phyloP scores from a whole-genome alignment of 2,888 invertebrate genomes.

The Xestia sexstrigata region DNA sequence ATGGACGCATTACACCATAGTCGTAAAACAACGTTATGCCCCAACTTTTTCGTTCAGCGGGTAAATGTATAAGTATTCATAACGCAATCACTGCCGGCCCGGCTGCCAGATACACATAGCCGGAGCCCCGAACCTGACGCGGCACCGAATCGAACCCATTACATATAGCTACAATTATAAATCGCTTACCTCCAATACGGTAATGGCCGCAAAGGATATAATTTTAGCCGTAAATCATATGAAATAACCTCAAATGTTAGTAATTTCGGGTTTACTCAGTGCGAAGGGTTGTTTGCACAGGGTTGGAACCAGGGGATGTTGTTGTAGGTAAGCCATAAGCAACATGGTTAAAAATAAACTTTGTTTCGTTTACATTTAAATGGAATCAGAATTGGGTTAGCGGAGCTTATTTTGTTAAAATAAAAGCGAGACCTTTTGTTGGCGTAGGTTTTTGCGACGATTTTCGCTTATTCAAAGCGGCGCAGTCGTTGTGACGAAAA shows the following conservation, averaged over 20 bases:
- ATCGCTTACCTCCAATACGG: slow-evolving; percentile 63
- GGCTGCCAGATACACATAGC: slow-evolving; percentile 2
- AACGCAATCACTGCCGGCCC: slow-evolving; percentile 35
- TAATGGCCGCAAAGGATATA: slow-evolving; percentile 66
- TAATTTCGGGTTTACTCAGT: slow-evolving; percentile 73
- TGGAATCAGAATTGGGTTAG: slow-evolving; percentile 51
- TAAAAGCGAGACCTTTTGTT: slow-evolving; percentile 51
- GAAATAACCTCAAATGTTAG: slow-evolving; percentile 81
- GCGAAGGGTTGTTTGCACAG: slow-evolving; percentile 52
- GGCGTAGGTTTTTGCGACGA: slow-evolving; percentile 36
- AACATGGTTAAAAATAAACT: slow-evolving; percentile 57
- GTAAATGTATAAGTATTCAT: slow-evolving; percentile 23
- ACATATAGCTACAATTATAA: slow-evolving; percentile 59
- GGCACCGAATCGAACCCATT: slow-evolving; percentile 51
- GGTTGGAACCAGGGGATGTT: slow-evolving; percentile 50
- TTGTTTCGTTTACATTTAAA: slow-evolving; percentile 51
- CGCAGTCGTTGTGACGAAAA: slow-evolving; percentile 34
- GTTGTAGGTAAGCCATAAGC: slow-evolving; percentile 36
- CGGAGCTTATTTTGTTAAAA: slow-evolving; percentile 54
- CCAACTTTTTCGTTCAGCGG: slow-evolving; percentile 6
- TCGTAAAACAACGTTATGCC: slow-evolving; percentile 11
- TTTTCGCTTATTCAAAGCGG: slow-evolving; percentile 25
- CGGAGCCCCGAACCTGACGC: slow-evolving; percentile 9
- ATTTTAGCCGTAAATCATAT: slow-evolving; percentile 80
- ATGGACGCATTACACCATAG: slow-evolving; percentile 26